Conservation (phyloP, 2,797 vertebrate species). For the Takifugu ocellatus region DNA sequence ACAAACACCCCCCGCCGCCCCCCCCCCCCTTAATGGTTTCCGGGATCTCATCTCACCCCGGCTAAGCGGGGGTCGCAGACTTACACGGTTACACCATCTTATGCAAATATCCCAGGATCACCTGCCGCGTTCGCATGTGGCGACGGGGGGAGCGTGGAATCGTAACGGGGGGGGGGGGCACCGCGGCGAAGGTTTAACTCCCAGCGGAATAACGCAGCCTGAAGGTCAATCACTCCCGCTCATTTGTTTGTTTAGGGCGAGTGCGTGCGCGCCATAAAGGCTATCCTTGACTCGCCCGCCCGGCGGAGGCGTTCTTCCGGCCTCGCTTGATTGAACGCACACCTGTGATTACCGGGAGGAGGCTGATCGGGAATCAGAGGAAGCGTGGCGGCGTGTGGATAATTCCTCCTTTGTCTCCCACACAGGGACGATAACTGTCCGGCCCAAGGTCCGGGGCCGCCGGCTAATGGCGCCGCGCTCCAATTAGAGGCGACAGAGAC, state of each 20-base stretch:
- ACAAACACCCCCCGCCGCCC: no score
- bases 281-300: slow-evolving; percentile 45
- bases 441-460: slow-evolving; percentile 57
- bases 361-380: slow-evolving; percentile 44
- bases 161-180: slow-evolving; percentile 32
- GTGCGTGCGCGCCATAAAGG: slow-evolving; percentile 39
- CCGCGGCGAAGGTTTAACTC: slow-evolving; percentile 63
- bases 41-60: slow-evolving; percentile 46
- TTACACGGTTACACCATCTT: slow-evolving; percentile 56
- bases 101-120: slow-evolving; percentile 61
- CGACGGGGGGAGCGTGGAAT: slow-evolving; percentile 41
- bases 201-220: slow-evolving; percentile 61
- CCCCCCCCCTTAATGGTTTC: slow-evolving; percentile 38
- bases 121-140: slow-evolving; percentile 55
- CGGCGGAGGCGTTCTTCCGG: slow-evolving; percentile 33
- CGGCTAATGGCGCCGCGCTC: slow-evolving; percentile 48
- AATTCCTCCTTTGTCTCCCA: slow-evolving; percentile 54
- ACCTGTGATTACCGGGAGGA: slow-evolving; percentile 35
- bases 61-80: slow-evolving; percentile 51
- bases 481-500: slow-evolving; percentile 68
- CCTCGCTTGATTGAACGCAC: slow-evolving; percentile 53
- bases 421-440: slow-evolving; percentile 37
- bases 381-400: slow-evolving; percentile 16
- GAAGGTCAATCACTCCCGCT: slow-evolving; percentile 68
- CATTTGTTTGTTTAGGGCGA: slow-evolving; percentile 63